Conservation (phyloP, 2,113 vertebrate species). For the Gnathonemus longibarbis region DNA sequence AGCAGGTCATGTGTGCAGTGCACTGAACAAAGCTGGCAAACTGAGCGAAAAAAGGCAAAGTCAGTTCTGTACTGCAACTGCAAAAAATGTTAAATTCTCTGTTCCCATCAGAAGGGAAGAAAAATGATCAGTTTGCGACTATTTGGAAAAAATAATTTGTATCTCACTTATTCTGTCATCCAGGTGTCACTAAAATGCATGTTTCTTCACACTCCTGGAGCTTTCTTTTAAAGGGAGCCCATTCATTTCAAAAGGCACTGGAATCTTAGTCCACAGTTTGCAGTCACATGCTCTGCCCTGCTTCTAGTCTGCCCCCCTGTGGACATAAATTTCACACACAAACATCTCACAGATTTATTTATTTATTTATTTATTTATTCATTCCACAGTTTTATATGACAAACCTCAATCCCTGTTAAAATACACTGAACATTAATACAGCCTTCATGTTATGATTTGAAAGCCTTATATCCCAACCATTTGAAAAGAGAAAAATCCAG, state of each 20-base stretch:
- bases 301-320: constrained; percentile 35
- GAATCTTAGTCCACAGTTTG: constrained; percentile 24
- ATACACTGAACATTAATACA: not conserved
- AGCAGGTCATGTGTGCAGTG: not conserved
- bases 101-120: not conserved
- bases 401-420: not conserved
- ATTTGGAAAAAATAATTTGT: not conserved
- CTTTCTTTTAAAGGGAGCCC: constrained; percentile 29
- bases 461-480: not conserved
- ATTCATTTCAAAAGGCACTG: not conserved
- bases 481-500: not conserved
- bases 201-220: constrained; percentile 40
- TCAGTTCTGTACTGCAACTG: not conserved
- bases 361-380: not conserved
- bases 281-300: constrained; percentile 30
- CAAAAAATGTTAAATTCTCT: not conserved
- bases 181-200: not conserved
- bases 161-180: not conserved
- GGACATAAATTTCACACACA: constrained; percentile 10
- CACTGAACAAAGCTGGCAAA: not conserved
- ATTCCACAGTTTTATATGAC: not conserved
- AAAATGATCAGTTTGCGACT: not conserved
- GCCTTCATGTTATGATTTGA: not conserved
- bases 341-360: not conserved
- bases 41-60: constrained; percentile 19